Percentiles rank a stretch among this genome's conserved stretches.
Evolutionary conservation across 2,888 invertebrate genomes (phyloP).

Genomic region (Lochmaea capreae): DNA sequence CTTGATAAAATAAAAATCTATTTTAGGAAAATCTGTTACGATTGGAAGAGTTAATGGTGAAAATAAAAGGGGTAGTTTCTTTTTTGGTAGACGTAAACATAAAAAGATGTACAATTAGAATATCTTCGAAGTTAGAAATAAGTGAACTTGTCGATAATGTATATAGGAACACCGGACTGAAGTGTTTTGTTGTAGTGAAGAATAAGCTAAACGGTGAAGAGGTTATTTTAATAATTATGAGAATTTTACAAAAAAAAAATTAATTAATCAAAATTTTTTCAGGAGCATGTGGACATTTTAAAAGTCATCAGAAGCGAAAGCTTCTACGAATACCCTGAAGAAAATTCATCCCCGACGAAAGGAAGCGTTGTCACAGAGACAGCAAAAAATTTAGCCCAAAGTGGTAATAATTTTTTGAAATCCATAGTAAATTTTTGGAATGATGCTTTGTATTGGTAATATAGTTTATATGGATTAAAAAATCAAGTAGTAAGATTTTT

Average conservation of each 20-base stretch:
- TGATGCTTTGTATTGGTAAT: conserved; percentile 57
- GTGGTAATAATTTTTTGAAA: conserved; percentile 47
- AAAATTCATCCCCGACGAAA: conserved; percentile 27
- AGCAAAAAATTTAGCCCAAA: conserved; percentile 29
- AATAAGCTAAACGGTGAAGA: conserved; percentile 46
- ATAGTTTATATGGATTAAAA: neutral
- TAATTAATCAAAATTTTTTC: conserved; percentile 15
- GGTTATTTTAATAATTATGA: conserved; percentile 35
- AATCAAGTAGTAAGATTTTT: too few relatives aligned
- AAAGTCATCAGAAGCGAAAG: conserved; percentile 37
- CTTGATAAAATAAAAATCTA: neutral
- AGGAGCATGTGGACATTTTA: conserved; percentile 43
- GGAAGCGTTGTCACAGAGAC: conserved; percentile 33
- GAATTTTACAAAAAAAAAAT: neutral
- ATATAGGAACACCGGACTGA: conserved; percentile 45
- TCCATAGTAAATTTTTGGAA: conserved; percentile 52
- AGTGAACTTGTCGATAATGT: conserved; percentile 49
- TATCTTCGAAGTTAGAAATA: conserved; percentile 49
- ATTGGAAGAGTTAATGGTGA: conserved; percentile 50
- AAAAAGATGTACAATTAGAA: conserved; percentile 53
- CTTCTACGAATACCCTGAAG: conserved; percentile 48
- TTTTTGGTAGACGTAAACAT: conserved; percentile 53
- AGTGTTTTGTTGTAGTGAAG: conserved; percentile 49
- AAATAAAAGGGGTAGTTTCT: conserved; percentile 55
- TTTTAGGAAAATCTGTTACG: conserved; percentile 47